Percentiles rank a stretch among this genome's conserved stretches.
Conservation (phyloP, 1,140 invertebrate genomes). For the Chionoecetes opilio region DNA sequence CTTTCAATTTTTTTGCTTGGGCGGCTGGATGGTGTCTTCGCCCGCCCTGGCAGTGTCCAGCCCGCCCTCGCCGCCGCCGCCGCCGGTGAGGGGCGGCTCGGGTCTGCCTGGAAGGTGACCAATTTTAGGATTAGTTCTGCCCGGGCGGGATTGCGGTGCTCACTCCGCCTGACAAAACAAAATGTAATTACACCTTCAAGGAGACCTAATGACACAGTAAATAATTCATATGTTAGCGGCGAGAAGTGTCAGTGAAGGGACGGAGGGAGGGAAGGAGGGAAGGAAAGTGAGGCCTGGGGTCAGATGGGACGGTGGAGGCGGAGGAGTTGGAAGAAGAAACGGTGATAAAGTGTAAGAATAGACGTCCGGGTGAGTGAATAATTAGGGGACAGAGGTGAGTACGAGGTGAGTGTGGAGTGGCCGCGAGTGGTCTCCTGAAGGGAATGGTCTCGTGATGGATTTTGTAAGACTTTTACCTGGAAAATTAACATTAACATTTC, state of each 20-base stretch:
- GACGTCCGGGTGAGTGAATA: slow-evolving; percentile 25
- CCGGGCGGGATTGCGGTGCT: not conserved
- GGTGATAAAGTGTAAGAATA: slow-evolving; percentile 13
- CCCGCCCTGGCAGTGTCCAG: too few species aligned
- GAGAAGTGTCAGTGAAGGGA: slow-evolving; percentile 1
- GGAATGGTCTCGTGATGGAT: too few species aligned
- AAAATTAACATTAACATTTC: too few species aligned
- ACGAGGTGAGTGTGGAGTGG: not conserved
- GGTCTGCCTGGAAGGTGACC: slow-evolving; percentile 14
- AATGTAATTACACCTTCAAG: not conserved
- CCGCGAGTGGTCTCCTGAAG: not conserved
- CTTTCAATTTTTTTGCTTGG: too few species aligned
- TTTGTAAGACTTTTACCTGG: too few species aligned
- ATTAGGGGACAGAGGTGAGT: not conserved
- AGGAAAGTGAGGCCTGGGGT: not conserved
- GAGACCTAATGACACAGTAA: not conserved
- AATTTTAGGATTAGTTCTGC: slow-evolving; percentile 11
- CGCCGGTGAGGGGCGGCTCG: not conserved
- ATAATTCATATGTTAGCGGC: slow-evolving; percentile 29
- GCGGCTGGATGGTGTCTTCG: too few species aligned
- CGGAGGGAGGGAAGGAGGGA: not conserved
- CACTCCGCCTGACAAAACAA: slow-evolving; percentile 17
- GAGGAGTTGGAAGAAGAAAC: not conserved
- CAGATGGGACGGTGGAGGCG: not conserved
- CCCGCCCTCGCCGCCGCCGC: not conserved